Percentiles rank a stretch among this genome's conserved stretches.
These are phyloP conservation scores for Agrotis clavis DNA, from an alignment of 2,888 invertebrate species.

Conservation along the genomic window DNA sequence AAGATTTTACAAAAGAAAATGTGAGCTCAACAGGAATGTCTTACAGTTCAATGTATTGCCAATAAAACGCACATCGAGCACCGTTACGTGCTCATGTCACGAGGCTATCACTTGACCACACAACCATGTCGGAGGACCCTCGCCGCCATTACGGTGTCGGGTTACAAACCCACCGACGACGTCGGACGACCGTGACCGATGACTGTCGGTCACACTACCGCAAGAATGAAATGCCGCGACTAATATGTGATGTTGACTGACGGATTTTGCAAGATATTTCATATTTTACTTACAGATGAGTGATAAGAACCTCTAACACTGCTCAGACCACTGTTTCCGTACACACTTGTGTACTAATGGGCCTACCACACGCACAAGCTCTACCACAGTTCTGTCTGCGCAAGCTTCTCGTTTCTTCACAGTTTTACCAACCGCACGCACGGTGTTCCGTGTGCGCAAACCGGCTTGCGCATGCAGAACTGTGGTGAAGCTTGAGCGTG, in stretches of 20 bases:
- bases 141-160: conserved; percentile 57
- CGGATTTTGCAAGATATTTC: background rate
- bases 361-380: too few species aligned
- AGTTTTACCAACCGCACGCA: too few species aligned
- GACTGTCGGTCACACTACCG: conserved; percentile 21
- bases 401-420: too few species aligned
- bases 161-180: conserved; percentile 47
- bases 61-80: conserved; percentile 1
- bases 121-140: conserved; percentile 44
- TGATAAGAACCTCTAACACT: background rate
- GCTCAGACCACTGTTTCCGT: too few species aligned
- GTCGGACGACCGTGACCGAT: background rate
- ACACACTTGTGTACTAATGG: background rate
- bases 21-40: conserved; percentile 13
- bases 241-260: conserved; percentile 17
- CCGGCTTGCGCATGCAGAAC: too few species aligned
- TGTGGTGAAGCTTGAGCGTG: too few species aligned
- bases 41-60: background rate
- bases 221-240: conserved; percentile 15
- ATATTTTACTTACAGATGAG: background rate
- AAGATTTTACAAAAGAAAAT: background rate
- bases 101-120: conserved; percentile 28
- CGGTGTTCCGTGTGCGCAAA: too few species aligned
- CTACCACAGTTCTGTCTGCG: too few species aligned
- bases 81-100: conserved; percentile 34